Percentiles rank a stretch among this genome's conserved stretches.
phyloP scores from a whole-genome alignment of 2,113 vertebrate genomes.

The Vulpes lagopus region DNA sequence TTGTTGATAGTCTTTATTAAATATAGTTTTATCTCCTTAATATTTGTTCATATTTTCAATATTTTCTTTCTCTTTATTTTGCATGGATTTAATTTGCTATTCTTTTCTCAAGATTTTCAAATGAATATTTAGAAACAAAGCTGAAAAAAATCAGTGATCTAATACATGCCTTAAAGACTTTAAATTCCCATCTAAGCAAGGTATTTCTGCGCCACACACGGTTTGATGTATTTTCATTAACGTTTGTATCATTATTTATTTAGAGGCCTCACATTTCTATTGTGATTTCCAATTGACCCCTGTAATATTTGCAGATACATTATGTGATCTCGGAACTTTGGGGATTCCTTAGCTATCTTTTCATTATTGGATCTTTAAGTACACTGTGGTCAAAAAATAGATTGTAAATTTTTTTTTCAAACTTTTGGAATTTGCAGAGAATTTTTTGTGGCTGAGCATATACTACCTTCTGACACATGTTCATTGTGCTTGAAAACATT shows the following conservation, averaged over 20 bases:
- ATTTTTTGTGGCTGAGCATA: neutral
- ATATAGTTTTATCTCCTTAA: neutral
- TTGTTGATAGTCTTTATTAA: neutral
- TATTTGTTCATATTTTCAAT: neutral
- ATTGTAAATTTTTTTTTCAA: neutral
- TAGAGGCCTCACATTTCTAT: neutral
- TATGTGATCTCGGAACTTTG: neutral
- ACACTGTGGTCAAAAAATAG: no score
- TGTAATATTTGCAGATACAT: neutral
- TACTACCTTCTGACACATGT: neutral
- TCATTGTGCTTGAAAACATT: neutral
- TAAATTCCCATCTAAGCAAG: neutral
- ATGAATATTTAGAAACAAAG: neutral
- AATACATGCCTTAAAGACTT: fast-evolving
- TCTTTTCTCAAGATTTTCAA: neutral
- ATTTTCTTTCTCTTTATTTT: neutral
- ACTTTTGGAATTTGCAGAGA: neutral
- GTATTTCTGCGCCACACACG: fast-evolving
- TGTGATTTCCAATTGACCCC: neutral
- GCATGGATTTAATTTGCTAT: neutral
- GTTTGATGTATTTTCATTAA: neutral
- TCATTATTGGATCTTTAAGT: neutral
- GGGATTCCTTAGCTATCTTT: neutral
- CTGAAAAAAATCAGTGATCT: neutral
- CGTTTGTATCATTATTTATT: neutral